Evolutionary conservation across 2,113 vertebrate species (phyloP), one percentile per base, ranked within the genome.

Genomic region (Trogon melanurus): DNA sequence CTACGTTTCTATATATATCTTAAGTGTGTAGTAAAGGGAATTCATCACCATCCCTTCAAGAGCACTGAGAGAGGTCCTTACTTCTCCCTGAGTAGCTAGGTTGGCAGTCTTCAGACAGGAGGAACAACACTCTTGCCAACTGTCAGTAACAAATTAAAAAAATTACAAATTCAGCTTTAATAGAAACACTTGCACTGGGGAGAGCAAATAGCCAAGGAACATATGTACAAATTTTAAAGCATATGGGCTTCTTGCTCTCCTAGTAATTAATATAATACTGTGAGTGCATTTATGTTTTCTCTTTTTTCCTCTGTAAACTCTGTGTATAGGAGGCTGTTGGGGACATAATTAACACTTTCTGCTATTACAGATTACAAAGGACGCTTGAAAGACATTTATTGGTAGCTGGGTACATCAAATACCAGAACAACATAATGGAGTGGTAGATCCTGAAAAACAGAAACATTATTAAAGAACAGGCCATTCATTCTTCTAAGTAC

Each of bases 191-290:
- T 94, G 70, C 86, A 75, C 66, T 30, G 27, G 65, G 85, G 79
- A 93, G 45, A 94, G 13, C 48, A 92, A 92, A 95, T 93, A 92
- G 62, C 85, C 76, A 91, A 95, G 53, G 54, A 95, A 91, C 79
- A 92, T 94, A 94, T 92, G 95, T 64, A 95, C 30, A 79, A 61
- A 84, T 79, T 97, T 96, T 96, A 95, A 96, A 96, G 56, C 91
- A 79, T 97, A 96, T 96, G 96, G 95, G 91, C 85, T 96, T 91
- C 80, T 91, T 93, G 60, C 73, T 92, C 72, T 95, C 94, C 82
- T 93, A 94, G 89, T 92, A 96, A 97, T 97, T 97, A 96, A 97
- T 97, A 95, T 81, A 87, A 95, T 97, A 95, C 64, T 93, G 34
- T 85, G 79, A 87, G 60, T 65, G 18, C 38, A n/a, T 94, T 96